These are phyloP conservation scores for Pocillopora verrucosa DNA, from an alignment of 64 coral and sea anemone species.

Conservation along the genomic window DNA sequence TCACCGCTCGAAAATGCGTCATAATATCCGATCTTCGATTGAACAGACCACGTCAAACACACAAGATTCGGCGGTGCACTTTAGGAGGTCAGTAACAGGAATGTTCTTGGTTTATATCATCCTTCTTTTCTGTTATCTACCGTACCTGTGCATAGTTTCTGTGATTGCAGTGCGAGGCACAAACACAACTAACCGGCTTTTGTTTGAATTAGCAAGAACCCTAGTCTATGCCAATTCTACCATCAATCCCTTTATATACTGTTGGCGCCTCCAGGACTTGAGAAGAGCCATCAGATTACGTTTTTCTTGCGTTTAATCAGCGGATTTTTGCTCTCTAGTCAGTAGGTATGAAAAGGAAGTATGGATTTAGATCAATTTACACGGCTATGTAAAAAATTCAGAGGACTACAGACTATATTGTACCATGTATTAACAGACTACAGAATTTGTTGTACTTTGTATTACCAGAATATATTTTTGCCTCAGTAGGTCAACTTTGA, in stretches of 20 bases:
- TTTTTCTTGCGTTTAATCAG: background rate
- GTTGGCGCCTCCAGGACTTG: constrained; percentile 17
- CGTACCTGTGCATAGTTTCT: background rate
- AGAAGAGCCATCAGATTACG: background rate
- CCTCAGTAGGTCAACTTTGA: too few relatives aligned
- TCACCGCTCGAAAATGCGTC: background rate
- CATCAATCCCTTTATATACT: constrained; percentile 14
- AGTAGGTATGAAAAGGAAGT: too few relatives aligned
- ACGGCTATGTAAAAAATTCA: too few relatives aligned
- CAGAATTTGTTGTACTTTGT: too few relatives aligned
- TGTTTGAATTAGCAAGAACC: constrained; percentile 8
- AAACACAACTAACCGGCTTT: background rate
- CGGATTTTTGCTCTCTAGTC: background rate
- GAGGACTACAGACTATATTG: too few relatives aligned
- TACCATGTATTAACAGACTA: too few relatives aligned
- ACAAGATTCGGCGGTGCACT: background rate
- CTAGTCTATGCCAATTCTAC: constrained; percentile 6
- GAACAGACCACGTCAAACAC: background rate
- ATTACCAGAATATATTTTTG: too few relatives aligned
- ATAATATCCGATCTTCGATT: background rate
- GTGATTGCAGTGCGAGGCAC: background rate
- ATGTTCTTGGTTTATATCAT: constrained; percentile 25
- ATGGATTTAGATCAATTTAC: too few relatives aligned
- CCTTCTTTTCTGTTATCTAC: background rate
- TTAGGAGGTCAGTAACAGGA: background rate